Evolutionary conservation across 2,113 vertebrate genomes (phyloP).

Genomic region (Chrysochloris asiatica): DNA sequence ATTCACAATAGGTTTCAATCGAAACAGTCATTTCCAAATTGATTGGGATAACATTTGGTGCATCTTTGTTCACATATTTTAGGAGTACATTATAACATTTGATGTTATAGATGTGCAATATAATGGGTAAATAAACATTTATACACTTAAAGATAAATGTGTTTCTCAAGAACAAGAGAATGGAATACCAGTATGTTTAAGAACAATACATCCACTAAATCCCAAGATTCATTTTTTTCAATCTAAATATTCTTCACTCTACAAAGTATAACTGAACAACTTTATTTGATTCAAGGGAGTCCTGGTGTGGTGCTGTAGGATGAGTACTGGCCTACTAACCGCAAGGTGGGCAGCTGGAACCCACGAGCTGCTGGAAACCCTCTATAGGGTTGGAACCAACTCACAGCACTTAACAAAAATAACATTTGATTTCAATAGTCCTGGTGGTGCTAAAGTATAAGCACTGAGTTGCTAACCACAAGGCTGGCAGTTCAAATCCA

Average conservation of each 20-base stretch:
- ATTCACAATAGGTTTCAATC: neutral
- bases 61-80: neutral
- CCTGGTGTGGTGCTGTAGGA: too few relatives aligned
- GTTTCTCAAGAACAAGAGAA: neutral
- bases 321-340: too few relatives aligned
- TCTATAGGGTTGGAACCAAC: too few relatives aligned
- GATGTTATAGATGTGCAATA: neutral
- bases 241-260: neutral
- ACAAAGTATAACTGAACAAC: too few relatives aligned
- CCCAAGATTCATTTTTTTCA: neutral
- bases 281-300: too few relatives aligned
- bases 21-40: constrained; percentile 22
- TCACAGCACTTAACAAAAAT: too few relatives aligned
- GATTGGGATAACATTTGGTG: neutral
- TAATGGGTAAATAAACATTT: neutral
- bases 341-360: too few relatives aligned
- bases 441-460: too few relatives aligned
- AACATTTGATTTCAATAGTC: too few relatives aligned
- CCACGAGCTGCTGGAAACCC: too few relatives aligned
- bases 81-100: neutral
- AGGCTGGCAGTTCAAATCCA: too few relatives aligned
- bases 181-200: neutral
- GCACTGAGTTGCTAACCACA: too few relatives aligned
- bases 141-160: neutral
- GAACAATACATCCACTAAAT: neutral